phyloP scores from a whole-genome alignment of 2,797 vertebrate genomes.

The Typhlichthys eigenmanni region DNA sequence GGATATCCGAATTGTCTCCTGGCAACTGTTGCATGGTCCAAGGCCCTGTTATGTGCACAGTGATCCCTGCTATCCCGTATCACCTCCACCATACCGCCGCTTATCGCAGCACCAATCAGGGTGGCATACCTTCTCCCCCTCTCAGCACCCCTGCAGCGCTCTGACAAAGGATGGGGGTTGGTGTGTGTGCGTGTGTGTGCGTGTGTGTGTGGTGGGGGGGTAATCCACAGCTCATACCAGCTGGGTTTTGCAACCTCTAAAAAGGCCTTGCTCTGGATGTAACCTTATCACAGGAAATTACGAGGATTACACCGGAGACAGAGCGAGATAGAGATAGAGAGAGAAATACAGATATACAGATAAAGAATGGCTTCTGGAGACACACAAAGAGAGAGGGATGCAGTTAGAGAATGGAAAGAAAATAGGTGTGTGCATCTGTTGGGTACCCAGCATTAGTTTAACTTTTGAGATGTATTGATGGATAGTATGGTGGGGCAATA shows the following conservation, averaged over 20 bases:
- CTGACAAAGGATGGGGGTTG: background rate
- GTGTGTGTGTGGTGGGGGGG: background rate
- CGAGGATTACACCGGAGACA: slow-evolving; percentile 45
- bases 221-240: slow-evolving; percentile 34
- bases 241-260: slow-evolving; percentile 36
- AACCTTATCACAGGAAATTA: slow-evolving; percentile 61
- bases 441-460: background rate
- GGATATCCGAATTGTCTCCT: background rate
- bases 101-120: background rate
- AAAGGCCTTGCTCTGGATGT: slow-evolving; percentile 37
- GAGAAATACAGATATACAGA: background rate
- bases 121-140: background rate
- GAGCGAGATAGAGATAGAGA: background rate
- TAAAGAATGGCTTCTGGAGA: too few relatives aligned
- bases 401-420: slow-evolving; percentile 1
- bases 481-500: background rate
- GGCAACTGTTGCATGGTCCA: background rate
- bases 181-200: background rate
- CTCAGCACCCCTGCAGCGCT: slow-evolving; percentile 1
- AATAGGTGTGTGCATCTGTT: slow-evolving; percentile 4
- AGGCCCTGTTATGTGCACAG: background rate
- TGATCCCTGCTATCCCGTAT: background rate
- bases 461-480: background rate
- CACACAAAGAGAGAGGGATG: slow-evolving; percentile 3
- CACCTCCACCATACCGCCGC: background rate